Base-by-base conservation (phyloP, 2,113 vertebrate species). In the Chitala chitala region DNA sequence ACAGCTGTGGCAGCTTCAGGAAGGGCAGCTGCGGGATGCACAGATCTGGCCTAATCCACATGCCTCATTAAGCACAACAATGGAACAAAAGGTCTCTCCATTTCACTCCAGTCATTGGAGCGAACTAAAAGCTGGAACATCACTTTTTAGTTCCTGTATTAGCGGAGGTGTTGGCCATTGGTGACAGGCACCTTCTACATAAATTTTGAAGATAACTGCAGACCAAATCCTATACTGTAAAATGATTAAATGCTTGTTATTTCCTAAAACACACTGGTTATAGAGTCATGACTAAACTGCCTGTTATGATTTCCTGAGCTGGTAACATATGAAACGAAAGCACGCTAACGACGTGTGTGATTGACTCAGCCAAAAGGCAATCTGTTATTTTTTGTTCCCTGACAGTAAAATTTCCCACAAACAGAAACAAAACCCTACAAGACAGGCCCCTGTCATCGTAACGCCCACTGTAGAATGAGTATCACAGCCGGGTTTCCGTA, bases 291-390 rank as follows among this genome's bases (percentile, higher is more conserved):
- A 68, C 72, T 64, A 73, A 77, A 77, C 65, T 54, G 75, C 76
- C 70, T 76, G 79, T 78, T 80, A 77, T 78, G 74, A 79, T 80
- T 76, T 51, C 22, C 48, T 51, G 54, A 55, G 58, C 68, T 53
- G 75, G 77, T 78, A 81, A 75, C 74, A 79, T 80, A 77, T 80
- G 70, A 75, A 75, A 77, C 54, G 55, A 72, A 77, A 71, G 72
- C 54, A 72, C 73, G 74, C 77, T 76, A 77, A 80, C 29, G 42
- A n/a, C 33, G 40, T 42, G 72, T 51, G 9, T 17, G 64, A 82
- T 78, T 44, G 58, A 55, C 74, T 71, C 69, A 74, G 74, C 73
- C 78, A 72, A 76, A 77, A 75, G 48, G 24, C 79, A 80, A 72
- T 84, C 80, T 80, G 82, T 72, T 75, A 72, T 71, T 77, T 74